Conservation (phyloP, 1,140 invertebrate species). For the Microplitis demolitor region DNA sequence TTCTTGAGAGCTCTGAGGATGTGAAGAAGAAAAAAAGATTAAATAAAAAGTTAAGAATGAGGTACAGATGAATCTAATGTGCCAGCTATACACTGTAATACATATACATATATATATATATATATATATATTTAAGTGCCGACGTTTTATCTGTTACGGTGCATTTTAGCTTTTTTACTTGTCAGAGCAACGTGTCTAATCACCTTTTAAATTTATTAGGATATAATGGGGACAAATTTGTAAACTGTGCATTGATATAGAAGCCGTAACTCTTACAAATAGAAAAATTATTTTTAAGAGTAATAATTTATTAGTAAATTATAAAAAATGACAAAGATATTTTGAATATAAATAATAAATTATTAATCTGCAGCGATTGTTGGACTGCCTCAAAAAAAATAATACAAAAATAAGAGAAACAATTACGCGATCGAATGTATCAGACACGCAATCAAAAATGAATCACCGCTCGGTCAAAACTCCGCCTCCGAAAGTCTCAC, state of each 20-base stretch:
- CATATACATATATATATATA: too few species aligned
- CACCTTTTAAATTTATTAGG: constrained; percentile 45
- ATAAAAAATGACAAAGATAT: not conserved
- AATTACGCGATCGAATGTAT: constrained; percentile 47
- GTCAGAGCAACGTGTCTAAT: constrained; percentile 41
- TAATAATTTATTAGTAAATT: not conserved
- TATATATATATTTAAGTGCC: too few species aligned
- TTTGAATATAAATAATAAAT: not conserved
- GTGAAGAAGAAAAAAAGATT: too few species aligned
- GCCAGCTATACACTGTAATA: too few species aligned
- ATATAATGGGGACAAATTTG: constrained; percentile 39
- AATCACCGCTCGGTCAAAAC: constrained; percentile 55
- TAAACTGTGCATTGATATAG: not conserved
- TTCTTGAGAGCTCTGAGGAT: not conserved
- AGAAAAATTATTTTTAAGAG: too few species aligned
- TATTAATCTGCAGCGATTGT: too few species aligned
- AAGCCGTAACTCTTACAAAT: too few species aligned
- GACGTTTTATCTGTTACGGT: not conserved
- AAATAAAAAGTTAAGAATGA: too few species aligned
- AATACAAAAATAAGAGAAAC: not conserved
- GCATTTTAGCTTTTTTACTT: constrained; percentile 31
- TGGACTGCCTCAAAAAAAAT: not conserved
- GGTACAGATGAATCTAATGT: too few species aligned
- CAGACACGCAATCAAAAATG: constrained; percentile 62
- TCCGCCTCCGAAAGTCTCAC: constrained; percentile 37